Conservation (phyloP, 1,140 invertebrate species). For the Lepidotrigona ventralis region DNA sequence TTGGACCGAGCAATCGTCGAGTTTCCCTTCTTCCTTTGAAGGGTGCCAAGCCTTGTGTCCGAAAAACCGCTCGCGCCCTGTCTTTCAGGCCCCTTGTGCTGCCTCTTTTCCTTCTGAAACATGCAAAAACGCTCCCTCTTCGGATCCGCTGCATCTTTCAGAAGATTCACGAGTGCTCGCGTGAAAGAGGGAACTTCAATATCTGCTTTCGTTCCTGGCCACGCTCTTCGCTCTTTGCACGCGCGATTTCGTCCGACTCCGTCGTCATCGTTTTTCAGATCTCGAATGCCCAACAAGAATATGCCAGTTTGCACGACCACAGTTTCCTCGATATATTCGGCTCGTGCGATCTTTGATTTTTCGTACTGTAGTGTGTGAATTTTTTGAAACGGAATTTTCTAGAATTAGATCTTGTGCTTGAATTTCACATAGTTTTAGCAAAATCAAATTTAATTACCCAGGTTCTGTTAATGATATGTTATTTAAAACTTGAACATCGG, state of each 20-base stretch:
- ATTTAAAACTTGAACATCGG: no score
- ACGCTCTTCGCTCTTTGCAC: not conserved
- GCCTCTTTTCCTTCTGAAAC: no score
- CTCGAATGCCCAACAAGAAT: not conserved
- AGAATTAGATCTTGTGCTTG: no score
- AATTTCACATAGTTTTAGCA: no score
- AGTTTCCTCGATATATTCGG: no score
- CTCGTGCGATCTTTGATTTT: no score
- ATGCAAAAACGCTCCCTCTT: slow-evolving; percentile 18
- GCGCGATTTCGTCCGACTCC: not conserved
- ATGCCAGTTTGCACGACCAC: no score
- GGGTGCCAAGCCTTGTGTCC: slow-evolving; percentile 23
- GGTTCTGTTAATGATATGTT: no score
- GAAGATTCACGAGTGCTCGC: slow-evolving; percentile 25
- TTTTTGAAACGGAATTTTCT: no score
- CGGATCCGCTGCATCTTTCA: slow-evolving; percentile 45
- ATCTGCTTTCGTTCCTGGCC: slow-evolving; percentile 9
- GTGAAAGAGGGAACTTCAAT: slow-evolving; percentile 26
- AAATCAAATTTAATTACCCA: no score
- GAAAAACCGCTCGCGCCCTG: slow-evolving; percentile 41
- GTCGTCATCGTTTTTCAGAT: not conserved
- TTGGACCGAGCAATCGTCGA: slow-evolving; percentile 62
- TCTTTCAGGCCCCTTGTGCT: slow-evolving; percentile 36
- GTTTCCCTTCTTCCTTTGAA: slow-evolving; percentile 45
- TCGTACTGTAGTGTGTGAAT: no score